phyloP scores from a whole-genome alignment of 2,797 vertebrate species.

The Chlorospingus semifuscus region DNA sequence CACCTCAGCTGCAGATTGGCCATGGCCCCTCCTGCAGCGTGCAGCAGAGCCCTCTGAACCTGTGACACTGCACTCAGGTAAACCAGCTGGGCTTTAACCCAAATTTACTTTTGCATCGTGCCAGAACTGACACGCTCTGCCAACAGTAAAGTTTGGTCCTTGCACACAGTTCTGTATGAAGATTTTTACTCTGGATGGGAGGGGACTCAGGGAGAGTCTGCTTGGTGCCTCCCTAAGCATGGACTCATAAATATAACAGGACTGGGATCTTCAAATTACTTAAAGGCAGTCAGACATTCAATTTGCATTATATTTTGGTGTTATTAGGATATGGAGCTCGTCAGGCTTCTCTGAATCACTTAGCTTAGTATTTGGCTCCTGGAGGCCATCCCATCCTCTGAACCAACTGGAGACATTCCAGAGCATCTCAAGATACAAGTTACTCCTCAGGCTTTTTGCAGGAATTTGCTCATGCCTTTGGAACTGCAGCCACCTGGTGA shows the following conservation, averaged over 20 bases:
- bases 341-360: background rate
- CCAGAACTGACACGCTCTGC: background rate
- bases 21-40: fast-evolving
- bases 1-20: background rate
- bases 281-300: background rate
- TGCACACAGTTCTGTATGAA: background rate
- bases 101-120: background rate
- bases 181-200: background rate
- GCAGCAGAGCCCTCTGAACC: background rate
- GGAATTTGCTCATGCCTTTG: background rate
- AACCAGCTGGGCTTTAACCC: background rate
- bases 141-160: background rate
- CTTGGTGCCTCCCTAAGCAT: background rate
- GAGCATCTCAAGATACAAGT: background rate
- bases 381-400: background rate
- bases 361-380: background rate
- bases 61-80: background rate
- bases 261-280: background rate
- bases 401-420: background rate
- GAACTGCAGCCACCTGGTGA: background rate
- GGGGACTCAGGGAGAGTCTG: background rate
- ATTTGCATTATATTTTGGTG: background rate
- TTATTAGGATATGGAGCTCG: background rate
- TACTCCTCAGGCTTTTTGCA: background rate
- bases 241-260: background rate